A percentile compares a stretch with the other conserved stretches of the same genome.
These are phyloP conservation scores for Astyanax mexicanus DNA, from an alignment of 2,797 vertebrate genomes.

Conservation along the genomic window DNA sequence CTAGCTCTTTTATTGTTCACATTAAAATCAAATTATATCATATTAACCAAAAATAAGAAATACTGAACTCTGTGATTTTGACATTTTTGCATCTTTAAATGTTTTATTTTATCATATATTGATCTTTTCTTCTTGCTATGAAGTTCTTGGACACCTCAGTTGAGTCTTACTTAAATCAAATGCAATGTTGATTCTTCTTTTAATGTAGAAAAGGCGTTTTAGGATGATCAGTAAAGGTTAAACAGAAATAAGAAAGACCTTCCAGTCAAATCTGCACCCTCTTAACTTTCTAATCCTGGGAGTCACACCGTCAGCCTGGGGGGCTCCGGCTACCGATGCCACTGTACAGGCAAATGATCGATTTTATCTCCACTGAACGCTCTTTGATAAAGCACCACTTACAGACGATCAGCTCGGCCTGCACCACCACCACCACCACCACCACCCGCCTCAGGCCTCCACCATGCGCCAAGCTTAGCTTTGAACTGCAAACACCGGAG, in stretches of 20 bases:
- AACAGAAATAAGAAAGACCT: background rate
- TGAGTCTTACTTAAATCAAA: background rate
- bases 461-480: constrained; percentile 16
- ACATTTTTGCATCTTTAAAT: too few species aligned
- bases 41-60: too few species aligned
- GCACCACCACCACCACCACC: background rate
- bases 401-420: constrained; percentile 19
- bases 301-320: constrained; percentile 17
- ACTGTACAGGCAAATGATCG: constrained; percentile 24
- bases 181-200: background rate
- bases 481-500: constrained; percentile 23
- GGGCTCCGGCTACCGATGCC: constrained; percentile 13
- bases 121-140: background rate
- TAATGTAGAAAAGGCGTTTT: background rate
- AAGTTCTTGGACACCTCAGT: background rate
- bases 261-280: background rate
- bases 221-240: background rate
- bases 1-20: too few species aligned
- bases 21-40: too few species aligned
- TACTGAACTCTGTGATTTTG: too few species aligned
- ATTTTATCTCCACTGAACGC: constrained; percentile 28
- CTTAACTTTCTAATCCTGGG: constrained; percentile 21
- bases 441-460: background rate
- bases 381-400: constrained; percentile 39
- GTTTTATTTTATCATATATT: too few species aligned